These are phyloP conservation scores for Calyptomena viridis DNA, from an alignment of 2,113 vertebrate species.

Conservation along the genomic window DNA sequence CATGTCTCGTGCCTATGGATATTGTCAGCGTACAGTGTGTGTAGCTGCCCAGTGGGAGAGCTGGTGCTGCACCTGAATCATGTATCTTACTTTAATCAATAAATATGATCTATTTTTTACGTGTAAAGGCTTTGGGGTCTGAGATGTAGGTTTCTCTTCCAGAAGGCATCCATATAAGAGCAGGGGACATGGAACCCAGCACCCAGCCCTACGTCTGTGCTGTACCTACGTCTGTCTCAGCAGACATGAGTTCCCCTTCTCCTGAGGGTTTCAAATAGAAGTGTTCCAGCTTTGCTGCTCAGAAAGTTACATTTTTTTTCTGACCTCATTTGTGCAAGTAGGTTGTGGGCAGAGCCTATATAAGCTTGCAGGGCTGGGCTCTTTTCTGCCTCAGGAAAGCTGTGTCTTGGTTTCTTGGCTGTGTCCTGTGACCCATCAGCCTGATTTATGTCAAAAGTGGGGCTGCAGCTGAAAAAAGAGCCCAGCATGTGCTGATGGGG, in stretches of 20 bases:
- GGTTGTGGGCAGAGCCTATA: neutral
- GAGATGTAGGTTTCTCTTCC: neutral
- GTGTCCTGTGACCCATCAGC: neutral
- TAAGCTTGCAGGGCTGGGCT: neutral
- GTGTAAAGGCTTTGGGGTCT: neutral
- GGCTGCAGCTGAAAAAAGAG: neutral
- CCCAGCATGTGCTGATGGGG: neutral
- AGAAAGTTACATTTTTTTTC: neutral
- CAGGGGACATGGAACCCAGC: neutral
- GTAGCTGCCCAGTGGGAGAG: neutral
- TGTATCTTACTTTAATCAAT: slow-evolving; percentile 59
- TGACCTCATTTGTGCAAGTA: neutral
- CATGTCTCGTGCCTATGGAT: slow-evolving; percentile 11
- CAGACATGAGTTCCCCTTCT: neutral
- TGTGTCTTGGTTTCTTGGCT: neutral
- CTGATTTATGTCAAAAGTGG: neutral
- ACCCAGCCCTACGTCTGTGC: neutral
- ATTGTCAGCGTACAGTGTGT: neutral
- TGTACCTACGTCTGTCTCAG: neutral
- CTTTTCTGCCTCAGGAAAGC: neutral
- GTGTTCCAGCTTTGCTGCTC: neutral
- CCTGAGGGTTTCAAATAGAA: neutral
- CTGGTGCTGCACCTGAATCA: slow-evolving; percentile 16
- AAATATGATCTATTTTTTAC: slow-evolving; percentile 63
- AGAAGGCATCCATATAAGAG: neutral